Evolutionary conservation across 2,113 vertebrate genomes (phyloP).

Genomic region (Jaculus jaculus): DNA sequence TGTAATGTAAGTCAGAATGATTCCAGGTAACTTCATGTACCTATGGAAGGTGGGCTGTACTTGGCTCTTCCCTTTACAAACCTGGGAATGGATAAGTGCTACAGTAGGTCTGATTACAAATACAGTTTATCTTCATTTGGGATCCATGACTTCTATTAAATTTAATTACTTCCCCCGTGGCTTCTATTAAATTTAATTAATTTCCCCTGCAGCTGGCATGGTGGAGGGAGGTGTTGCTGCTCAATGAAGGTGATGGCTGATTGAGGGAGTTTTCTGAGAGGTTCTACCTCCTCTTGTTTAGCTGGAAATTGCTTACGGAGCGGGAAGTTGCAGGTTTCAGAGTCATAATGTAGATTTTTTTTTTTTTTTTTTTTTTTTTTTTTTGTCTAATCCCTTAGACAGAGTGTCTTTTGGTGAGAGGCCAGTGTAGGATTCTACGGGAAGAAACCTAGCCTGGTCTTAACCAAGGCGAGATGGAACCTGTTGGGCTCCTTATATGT

Average conservation of each 20-base stretch:
- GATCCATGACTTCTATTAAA: constrained; percentile 74
- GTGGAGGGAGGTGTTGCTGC: constrained; percentile 62
- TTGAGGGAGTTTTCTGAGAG: constrained; percentile 74
- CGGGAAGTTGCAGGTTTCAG: constrained; percentile 13
- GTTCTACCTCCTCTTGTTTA: constrained; percentile 66
- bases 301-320: constrained; percentile 31
- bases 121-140: constrained; percentile 78
- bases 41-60: not conserved
- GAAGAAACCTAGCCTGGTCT: constrained; percentile 29
- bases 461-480: constrained; percentile 51
- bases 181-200: constrained; percentile 77
- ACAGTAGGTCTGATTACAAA: constrained; percentile 77
- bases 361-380: too few relatives aligned
- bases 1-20: not conserved
- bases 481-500: not conserved
- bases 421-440: not conserved
- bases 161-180: constrained; percentile 74
- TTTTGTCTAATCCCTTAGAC: not conserved
- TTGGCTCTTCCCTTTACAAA: constrained; percentile 44
- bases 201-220: constrained; percentile 76
- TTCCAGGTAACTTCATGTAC: constrained; percentile 1
- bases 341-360: not conserved
- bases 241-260: constrained; percentile 75
- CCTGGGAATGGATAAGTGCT: constrained; percentile 54
- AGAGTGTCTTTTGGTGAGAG: not conserved